Base-by-base conservation (phyloP, 35 echinoderm and acorn worm genomes). In the Ophiothrix spiculata region DNA sequence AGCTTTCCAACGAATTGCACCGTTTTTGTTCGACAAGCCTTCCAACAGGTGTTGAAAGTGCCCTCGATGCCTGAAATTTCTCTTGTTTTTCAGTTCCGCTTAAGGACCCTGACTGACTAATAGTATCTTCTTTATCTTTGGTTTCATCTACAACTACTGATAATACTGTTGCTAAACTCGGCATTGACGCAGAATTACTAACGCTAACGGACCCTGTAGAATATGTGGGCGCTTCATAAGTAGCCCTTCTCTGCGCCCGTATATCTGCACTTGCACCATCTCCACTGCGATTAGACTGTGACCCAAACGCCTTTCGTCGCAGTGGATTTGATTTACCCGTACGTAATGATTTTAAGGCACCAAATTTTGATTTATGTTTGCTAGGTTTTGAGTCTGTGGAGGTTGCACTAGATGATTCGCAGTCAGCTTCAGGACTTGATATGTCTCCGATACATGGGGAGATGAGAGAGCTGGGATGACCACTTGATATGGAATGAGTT, bases 271-370 rank as follows among this genome's bases (percentile, higher is more conserved):
- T 25, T 4, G 69, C 38, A 45, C 36, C 46, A 28, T 69, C 74
- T 15, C 74, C 74, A 10, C 74, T 40, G 29, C 69, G 74, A 33
- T 74, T 40, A 0, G 87, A 82, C 32, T 69, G 77, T 35, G 87
- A 81, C n/a, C 79, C 56, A 38, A 79, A 77, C 4, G 78, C 35
- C 78, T 81, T 89, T 12, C 79, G n/a, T n/a, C n/a, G 78, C 31
- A 64, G 54, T 25, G 45, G 34, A 34, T 37, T 64, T 32, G 81
- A 63, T 38, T 84, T 84, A 37, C 81, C 54, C 32, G 31, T 64
- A 14, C 54, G 54, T 54, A 60, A 84, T 1, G 81, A 60, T 12
- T 60, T 54, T 32, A 84, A 60, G 54, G 45, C 54, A 54, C 63
- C 63, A 29, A 60, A 36, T 37, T 84, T 84, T 1, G 81, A 60